These are phyloP conservation scores for Coelopa frigida DNA, from an alignment of 1,140 invertebrate genomes.

Conservation along the genomic window DNA sequence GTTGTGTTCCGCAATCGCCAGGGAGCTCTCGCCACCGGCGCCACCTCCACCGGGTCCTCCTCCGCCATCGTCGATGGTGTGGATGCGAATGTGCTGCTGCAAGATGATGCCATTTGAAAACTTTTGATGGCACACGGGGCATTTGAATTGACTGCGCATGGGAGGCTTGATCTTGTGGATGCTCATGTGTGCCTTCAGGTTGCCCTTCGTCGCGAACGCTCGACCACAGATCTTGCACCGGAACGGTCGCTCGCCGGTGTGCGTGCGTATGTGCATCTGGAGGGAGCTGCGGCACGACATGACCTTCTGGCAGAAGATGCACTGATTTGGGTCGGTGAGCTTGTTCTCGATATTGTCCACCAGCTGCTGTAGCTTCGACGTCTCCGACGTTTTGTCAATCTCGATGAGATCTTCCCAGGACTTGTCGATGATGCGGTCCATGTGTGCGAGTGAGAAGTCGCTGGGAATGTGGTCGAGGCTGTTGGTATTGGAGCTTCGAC, in stretches of 20 bases:
- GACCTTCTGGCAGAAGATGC: constrained; percentile 93
- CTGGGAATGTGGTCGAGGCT: constrained; percentile 11
- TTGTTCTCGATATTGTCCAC: constrained; percentile 96
- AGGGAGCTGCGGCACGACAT: constrained; percentile 96
- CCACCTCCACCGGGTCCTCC: constrained; percentile 45
- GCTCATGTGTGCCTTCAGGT: constrained; percentile 98
- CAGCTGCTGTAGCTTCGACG: constrained; percentile 86
- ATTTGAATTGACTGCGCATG: constrained; percentile 87
- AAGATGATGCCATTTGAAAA: constrained; percentile 92
- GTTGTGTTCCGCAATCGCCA: constrained; percentile 16
- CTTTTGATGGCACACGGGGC: constrained; percentile 96
- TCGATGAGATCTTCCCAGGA: constrained; percentile 96
- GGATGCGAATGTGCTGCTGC: constrained; percentile 89
- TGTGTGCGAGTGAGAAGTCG: constrained; percentile 33
- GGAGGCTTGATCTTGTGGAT: constrained; percentile 92
- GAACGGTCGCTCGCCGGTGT: constrained; percentile 83
- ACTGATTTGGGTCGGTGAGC: constrained; percentile 93
- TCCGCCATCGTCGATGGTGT: constrained; percentile 71
- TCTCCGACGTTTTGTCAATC: constrained; percentile 77
- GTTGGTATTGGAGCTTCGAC: constrained; percentile 17
- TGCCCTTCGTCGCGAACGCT: constrained; percentile 96
- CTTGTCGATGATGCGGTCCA: constrained; percentile 60
- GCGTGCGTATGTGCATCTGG: constrained; percentile 97
- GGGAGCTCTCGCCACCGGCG: background rate
- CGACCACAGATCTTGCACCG: constrained; percentile 93